Percentiles rank a stretch among this genome's conserved stretches.
These are phyloP conservation scores for Zaprionus bogoriensis DNA, from an alignment of 2,888 invertebrate genomes.

Conservation along the genomic window DNA sequence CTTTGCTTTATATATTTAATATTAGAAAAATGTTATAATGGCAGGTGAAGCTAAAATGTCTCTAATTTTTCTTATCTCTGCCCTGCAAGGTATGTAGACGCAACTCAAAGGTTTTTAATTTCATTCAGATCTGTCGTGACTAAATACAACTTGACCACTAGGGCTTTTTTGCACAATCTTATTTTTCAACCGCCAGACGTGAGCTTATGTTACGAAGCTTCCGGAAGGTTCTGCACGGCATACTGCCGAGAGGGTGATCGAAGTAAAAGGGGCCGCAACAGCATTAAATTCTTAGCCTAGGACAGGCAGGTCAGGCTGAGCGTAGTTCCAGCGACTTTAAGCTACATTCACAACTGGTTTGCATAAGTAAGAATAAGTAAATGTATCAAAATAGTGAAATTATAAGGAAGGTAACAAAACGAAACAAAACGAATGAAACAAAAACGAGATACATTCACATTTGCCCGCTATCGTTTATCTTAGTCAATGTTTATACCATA, in stretches of 20 bases:
- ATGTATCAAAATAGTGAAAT: neutral
- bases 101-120: neutral
- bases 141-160: neutral
- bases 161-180: neutral
- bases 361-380: neutral
- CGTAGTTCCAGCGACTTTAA: too few relatives aligned
- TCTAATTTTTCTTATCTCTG: neutral
- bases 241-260: too few relatives aligned
- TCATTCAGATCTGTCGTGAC: neutral
- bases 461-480: constrained; percentile 54
- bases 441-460: neutral
- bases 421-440: neutral
- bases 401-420: neutral
- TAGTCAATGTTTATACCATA: constrained; percentile 60
- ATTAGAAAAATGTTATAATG: neutral
- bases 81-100: neutral
- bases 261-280: too few relatives aligned
- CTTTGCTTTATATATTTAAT: neutral
- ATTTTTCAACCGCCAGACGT: neutral
- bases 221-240: too few relatives aligned
- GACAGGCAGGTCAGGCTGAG: neutral
- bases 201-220: neutral
- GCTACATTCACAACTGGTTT: neutral
- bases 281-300: too few relatives aligned
- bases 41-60: too few relatives aligned